Conservation (phyloP, 1,140 invertebrate genomes). For the Listronotus bonariensis region DNA sequence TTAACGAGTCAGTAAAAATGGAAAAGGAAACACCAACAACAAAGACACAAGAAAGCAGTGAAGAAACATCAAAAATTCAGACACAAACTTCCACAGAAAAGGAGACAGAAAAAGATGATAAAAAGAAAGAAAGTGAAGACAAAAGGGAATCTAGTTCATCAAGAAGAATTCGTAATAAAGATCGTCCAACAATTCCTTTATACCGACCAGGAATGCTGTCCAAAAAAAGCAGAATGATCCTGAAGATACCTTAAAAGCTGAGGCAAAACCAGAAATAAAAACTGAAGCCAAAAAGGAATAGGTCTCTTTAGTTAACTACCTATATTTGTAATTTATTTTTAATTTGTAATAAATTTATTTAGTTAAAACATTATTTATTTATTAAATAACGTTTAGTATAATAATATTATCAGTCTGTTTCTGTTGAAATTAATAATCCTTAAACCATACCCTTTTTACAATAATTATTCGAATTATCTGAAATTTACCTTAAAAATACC, state of each 20-base stretch:
- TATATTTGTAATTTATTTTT: too few relatives aligned
- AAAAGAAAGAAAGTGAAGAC: conserved; percentile 37
- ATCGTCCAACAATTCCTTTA: conserved; percentile 52
- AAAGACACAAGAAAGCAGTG: conserved; percentile 10
- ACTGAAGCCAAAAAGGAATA: conserved; percentile 9
- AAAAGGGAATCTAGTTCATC: conserved; percentile 46
- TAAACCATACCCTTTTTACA: too few relatives aligned
- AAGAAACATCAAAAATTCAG: conserved; percentile 12
- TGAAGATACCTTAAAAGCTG: conserved; percentile 31
- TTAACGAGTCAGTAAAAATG: conserved; percentile 5
- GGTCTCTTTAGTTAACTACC: too few relatives aligned
- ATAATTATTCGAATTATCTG: too few relatives aligned
- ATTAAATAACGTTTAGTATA: too few relatives aligned
- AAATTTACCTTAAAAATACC: too few relatives aligned
- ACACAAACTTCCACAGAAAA: neutral
- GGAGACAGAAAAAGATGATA: conserved; percentile 27
- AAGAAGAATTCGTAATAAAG: conserved; percentile 60
- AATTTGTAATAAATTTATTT: too few relatives aligned
- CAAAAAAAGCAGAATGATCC: conserved; percentile 46
- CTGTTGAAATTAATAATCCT: too few relatives aligned
- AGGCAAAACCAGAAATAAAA: conserved; percentile 10
- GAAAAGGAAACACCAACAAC: conserved; percentile 8
- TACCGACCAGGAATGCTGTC: conserved; percentile 55
- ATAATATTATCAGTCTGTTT: too few relatives aligned
- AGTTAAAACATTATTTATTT: too few relatives aligned